phyloP scores from a whole-genome alignment of 2,797 vertebrate genomes.

The Lutjanus argentimaculatus region DNA sequence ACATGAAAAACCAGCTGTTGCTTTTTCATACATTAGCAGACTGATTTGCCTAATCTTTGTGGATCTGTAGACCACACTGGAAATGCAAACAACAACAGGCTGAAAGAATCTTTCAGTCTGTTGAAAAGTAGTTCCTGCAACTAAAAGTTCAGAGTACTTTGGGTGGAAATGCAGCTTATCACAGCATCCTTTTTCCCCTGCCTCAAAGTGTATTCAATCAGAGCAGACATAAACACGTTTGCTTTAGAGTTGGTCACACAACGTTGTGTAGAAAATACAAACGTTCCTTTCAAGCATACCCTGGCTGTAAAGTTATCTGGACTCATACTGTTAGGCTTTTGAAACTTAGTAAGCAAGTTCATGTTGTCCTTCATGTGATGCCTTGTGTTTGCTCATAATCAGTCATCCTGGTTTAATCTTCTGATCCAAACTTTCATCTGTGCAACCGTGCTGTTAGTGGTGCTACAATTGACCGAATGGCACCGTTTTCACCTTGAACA shows the following conservation, averaged over 20 bases:
- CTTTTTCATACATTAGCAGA: no score
- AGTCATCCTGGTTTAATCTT: neutral
- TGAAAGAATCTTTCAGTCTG: no score
- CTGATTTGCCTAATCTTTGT: no score
- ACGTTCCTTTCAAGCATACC: neutral
- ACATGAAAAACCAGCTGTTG: no score
- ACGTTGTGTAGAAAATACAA: neutral
- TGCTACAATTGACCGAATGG: slow-evolving; percentile 10
- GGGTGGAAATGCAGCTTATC: no score
- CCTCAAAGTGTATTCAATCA: neutral
- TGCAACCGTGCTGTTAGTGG: neutral
- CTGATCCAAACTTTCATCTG: neutral
- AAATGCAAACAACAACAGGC: no score
- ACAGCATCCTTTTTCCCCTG: neutral
- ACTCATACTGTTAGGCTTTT: neutral
- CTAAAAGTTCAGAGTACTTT: no score
- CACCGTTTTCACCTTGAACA: slow-evolving; percentile 10
- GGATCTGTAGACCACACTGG: no score
- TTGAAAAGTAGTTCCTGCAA: no score
- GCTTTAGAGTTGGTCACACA: neutral
- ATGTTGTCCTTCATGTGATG: neutral
- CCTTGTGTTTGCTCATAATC: neutral
- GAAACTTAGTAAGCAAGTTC: neutral
- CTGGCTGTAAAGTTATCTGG: neutral
- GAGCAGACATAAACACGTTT: neutral